A percentile compares a stretch with the other conserved stretches of the same genome.
phyloP scores from a whole-genome alignment of 2,113 vertebrate genomes.

The Apteryx mantelli region DNA sequence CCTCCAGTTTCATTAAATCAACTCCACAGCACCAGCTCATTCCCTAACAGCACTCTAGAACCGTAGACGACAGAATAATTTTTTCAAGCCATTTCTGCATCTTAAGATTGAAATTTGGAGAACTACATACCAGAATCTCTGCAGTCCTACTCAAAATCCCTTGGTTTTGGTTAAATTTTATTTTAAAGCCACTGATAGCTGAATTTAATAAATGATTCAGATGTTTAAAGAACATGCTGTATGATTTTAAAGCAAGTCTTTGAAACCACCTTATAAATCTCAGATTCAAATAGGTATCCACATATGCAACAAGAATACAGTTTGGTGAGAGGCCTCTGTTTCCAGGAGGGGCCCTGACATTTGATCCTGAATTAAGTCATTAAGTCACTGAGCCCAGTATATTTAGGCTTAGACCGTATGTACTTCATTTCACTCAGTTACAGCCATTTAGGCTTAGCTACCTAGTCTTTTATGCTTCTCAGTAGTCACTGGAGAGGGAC shows the following conservation, averaged over 20 bases:
- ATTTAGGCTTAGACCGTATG: neutral
- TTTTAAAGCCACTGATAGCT: slow-evolving; percentile 42
- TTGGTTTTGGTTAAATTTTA: slow-evolving; percentile 36
- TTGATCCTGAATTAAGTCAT: slow-evolving; percentile 35
- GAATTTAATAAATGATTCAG: slow-evolving; percentile 63
- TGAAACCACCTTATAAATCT: neutral
- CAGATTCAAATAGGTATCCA: slow-evolving; percentile 16
- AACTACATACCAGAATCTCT: slow-evolving; percentile 12
- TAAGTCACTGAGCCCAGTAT: neutral
- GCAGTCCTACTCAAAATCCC: neutral
- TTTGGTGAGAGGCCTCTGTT: neutral
- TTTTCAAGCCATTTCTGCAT: slow-evolving; percentile 29
- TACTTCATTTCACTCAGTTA: neutral
- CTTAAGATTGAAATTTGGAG: neutral
- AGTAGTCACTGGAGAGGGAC: neutral
- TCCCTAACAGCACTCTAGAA: neutral
- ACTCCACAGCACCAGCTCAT: neutral
- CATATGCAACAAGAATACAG: neutral
- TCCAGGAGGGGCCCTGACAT: neutral
- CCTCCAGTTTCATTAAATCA: neutral
- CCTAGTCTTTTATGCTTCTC: neutral
- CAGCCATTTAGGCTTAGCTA: neutral
- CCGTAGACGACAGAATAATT: neutral
- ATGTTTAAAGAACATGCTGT: slow-evolving; percentile 12
- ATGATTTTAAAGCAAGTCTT: slow-evolving; percentile 54